A percentile compares a stretch with the other conserved stretches of the same genome.
These are phyloP conservation scores for Leptodirus hochenwartii DNA, from an alignment of 2,888 invertebrate genomes.

Conservation along the genomic window DNA sequence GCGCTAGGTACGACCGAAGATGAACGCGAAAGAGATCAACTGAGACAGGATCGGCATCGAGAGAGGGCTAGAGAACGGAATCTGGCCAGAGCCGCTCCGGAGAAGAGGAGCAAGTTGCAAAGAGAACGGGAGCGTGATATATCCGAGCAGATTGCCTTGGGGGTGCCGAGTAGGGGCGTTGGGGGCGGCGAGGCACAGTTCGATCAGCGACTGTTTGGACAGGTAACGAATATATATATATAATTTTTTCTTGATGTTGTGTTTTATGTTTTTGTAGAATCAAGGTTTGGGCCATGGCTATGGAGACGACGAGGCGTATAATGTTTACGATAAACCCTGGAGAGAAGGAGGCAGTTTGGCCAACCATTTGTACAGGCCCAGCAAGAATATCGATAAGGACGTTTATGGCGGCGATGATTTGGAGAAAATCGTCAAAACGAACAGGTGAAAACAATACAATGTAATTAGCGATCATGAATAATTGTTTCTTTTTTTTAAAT, in stretches of 20 bases:
- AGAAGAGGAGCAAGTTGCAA: conserved; percentile 77
- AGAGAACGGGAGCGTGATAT: conserved; percentile 90
- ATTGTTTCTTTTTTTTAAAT: background rate
- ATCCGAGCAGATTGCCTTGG: conserved; percentile 95
- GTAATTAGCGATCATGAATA: conserved; percentile 17
- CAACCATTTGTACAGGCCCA: conserved; percentile 78
- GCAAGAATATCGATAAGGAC: conserved; percentile 75
- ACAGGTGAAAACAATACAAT: too few species aligned
- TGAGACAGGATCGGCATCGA: conserved; percentile 77
- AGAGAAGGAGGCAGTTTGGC: conserved; percentile 72
- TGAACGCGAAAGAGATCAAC: conserved; percentile 62
- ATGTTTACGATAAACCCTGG: conserved; percentile 98
- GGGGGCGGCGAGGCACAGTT: conserved; percentile 67
- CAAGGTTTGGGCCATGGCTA: conserved; percentile 72
- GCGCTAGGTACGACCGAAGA: conserved; percentile 44
- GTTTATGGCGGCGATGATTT: conserved; percentile 80
- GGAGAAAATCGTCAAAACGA: conserved; percentile 74
- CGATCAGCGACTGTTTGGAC: conserved; percentile 92
- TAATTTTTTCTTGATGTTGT: too few species aligned
- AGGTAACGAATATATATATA: too few species aligned
- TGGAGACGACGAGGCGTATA: conserved; percentile 93
- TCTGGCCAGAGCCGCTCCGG: conserved; percentile 82
- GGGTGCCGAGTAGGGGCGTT: conserved; percentile 69
- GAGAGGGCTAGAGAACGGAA: conserved; percentile 88
- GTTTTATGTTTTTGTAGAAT: too few species aligned